Base-by-base conservation (phyloP, 23 tunicate genomes). In the Corella eumyota region DNA sequence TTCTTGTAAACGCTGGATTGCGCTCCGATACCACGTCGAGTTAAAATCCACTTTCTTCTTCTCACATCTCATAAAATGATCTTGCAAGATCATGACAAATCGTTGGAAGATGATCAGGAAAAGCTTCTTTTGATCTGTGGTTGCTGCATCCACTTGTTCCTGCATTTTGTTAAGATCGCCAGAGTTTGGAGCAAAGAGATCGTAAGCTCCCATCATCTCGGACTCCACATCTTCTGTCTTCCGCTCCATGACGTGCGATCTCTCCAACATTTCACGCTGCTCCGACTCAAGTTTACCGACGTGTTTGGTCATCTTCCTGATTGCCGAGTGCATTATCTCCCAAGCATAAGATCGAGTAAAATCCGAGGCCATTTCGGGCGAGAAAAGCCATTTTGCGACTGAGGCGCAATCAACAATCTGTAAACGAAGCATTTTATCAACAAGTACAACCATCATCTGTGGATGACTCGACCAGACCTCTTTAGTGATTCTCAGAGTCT, bases 301-400 rank as follows among this genome's bases (percentile, higher is more conserved):
- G 56, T 93, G 95, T 60, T 70, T 78, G 69, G 78, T 78, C 99
- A 93, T 93, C 55, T 80, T 93, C 21, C 81, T 59, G 44, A 93
- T 93, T 0, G 99, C 78, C n/a, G 88, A 73, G 64, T 93, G 99
- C 81, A 93, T 72, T 15, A 93, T 85, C 50, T 92, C 92, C 86
- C 87, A 92, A 20, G 62, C 83, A 58, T 88, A 88, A 68, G 73
- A 34, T 45, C 96, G 51, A 21, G 93, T 78, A 67, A 93, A 93
- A 45, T 93, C 86, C 4, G 58, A 19, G 0, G 99, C 88, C 95
- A 93, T 84, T 30, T 85, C 75, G 11, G 83, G 83, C 30, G 99
- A 93, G 65, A 93, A 93, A 13, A 93, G 28, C 99, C 99, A 93
- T 49, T 80, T 73, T 11, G 90, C 95, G 45, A 93, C 99, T 0